Percentiles rank a stretch among this genome's conserved stretches.
Evolutionary conservation across 64 coral and sea anemone genomes (phyloP).

Genomic region (Porites australiensis): DNA sequence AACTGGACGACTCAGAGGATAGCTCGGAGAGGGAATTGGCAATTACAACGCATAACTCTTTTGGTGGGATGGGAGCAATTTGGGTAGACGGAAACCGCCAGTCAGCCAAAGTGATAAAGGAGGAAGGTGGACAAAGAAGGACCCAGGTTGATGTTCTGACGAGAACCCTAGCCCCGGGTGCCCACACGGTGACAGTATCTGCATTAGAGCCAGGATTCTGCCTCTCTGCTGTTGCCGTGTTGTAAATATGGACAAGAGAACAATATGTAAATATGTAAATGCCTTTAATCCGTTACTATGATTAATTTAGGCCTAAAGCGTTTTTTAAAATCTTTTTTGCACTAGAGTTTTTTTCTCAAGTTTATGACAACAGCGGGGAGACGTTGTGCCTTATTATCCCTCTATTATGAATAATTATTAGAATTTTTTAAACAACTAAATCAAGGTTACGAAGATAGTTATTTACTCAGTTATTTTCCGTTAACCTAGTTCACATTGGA

Average conservation of each 20-base stretch:
- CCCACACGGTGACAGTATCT: constrained; percentile 74
- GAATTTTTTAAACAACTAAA: too few species aligned
- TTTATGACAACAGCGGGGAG: too few species aligned
- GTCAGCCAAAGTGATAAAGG: constrained; percentile 11
- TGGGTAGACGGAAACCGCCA: constrained; percentile 73
- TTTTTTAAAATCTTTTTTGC: too few species aligned
- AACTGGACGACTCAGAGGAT: neutral
- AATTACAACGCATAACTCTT: constrained; percentile 88
- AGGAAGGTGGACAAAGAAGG: constrained; percentile 47
- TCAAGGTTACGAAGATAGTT: too few species aligned
- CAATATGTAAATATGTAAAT: too few species aligned
- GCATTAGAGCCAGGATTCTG: constrained; percentile 86
- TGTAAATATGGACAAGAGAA: constrained; percentile 2
- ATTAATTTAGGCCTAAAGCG: too few species aligned
- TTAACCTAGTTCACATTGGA: too few species aligned
- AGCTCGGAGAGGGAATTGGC: constrained; percentile 56
- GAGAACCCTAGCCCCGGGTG: constrained; percentile 40
- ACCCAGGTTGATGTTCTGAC: constrained; percentile 59
- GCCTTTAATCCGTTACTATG: too few species aligned
- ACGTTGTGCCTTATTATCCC: too few species aligned
- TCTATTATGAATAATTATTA: too few species aligned
- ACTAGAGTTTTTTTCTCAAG: too few species aligned
- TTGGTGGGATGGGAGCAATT: constrained; percentile 78
- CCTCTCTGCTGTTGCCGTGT: constrained; percentile 81
- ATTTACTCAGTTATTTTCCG: too few species aligned